Conservation (phyloP, 2,797 vertebrate species). For the Clarias platycephalus region DNA sequence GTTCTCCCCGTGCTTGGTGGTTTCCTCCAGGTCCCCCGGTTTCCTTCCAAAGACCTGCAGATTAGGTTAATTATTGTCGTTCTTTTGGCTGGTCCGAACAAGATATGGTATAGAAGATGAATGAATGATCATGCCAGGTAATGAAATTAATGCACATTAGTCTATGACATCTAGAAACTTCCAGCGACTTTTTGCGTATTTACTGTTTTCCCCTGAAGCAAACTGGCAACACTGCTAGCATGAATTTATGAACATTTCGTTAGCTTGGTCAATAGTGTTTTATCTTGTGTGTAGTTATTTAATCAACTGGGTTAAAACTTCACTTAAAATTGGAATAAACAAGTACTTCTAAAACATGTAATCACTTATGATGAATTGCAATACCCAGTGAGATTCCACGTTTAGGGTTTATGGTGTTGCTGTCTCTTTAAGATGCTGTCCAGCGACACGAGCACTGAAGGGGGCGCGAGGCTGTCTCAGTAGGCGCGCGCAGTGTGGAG, state of each 20-base stretch:
- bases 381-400: background rate
- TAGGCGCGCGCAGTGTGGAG: constrained; percentile 54
- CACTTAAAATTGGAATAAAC: background rate
- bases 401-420: constrained; percentile 9
- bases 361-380: background rate
- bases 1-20: no score
- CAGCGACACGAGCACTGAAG: constrained; percentile 50
- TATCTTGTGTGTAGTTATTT: no score
- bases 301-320: background rate
- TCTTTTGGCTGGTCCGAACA: no score
- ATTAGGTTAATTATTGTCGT: no score
- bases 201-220: background rate
- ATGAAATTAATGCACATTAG: background rate
- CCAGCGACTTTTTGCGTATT: background rate
- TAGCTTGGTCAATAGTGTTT: background rate
- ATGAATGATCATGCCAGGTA: no score
- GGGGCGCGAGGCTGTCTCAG: constrained; percentile 58
- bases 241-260: background rate
- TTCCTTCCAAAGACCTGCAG: no score
- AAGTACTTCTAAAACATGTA: background rate
- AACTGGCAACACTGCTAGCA: no score
- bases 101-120: no score
- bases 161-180: background rate
- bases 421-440: constrained; percentile 73
- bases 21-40: no score